phyloP scores from a whole-genome alignment of 2,888 invertebrate genomes.

The Drosophila macrospina region DNA sequence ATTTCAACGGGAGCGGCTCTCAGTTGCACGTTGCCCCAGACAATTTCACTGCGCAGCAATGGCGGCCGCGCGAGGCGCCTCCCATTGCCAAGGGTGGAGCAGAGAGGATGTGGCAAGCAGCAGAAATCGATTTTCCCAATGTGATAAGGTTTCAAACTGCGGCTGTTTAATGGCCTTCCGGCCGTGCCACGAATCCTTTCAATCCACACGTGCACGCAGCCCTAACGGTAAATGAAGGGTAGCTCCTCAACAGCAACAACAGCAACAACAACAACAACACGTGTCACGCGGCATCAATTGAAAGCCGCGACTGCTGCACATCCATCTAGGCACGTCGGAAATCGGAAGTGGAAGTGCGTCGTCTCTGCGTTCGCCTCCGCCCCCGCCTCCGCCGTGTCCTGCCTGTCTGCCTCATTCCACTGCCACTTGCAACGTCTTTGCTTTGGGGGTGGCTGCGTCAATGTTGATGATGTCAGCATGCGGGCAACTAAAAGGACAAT shows the following conservation, averaged over 20 bases:
- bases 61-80: constrained; percentile 65
- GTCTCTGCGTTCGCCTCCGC: constrained; percentile 22
- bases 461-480: constrained; percentile 71
- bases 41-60: constrained; percentile 73
- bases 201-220: constrained; percentile 70
- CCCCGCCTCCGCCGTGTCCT: constrained; percentile 21
- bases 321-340: constrained; percentile 68
- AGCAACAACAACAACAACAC: constrained; percentile 53
- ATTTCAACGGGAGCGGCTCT: constrained; percentile 22
- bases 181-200: constrained; percentile 60
- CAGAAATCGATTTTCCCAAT: constrained; percentile 75
- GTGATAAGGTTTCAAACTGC: constrained; percentile 70
- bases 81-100: constrained; percentile 44
- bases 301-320: constrained; percentile 58
- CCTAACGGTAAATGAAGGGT: constrained; percentile 56
- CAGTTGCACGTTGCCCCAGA: constrained; percentile 1
- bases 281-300: constrained; percentile 72
- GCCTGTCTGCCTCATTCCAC: constrained; percentile 7
- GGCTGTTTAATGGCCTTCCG: constrained; percentile 65
- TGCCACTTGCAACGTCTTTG: constrained; percentile 11
- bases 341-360: constrained; percentile 62
- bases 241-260: constrained; percentile 25
- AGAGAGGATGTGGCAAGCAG: constrained; percentile 41
- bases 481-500: constrained; percentile 75
- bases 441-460: constrained; percentile 35